These are phyloP conservation scores for Rutilus rutilus DNA, from an alignment of 2,113 vertebrate species.

Conservation along the genomic window DNA sequence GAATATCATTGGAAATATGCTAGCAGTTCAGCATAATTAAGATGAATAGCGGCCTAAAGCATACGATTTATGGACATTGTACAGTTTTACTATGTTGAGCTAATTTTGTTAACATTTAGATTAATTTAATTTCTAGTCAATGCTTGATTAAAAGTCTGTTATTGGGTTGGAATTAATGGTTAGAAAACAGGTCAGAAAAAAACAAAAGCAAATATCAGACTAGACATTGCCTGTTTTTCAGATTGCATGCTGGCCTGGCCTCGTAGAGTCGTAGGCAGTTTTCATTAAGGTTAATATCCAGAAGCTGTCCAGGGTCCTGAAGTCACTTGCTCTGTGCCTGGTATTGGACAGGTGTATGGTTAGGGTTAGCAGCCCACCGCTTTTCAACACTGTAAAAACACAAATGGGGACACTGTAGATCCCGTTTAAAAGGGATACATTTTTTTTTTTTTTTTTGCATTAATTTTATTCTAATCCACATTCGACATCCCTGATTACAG, in stretches of 20 bases:
- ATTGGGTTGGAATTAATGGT: not conserved
- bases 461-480: not conserved
- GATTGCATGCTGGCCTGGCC: not conserved
- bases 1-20: not conserved
- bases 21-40: not conserved
- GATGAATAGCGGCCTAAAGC: not conserved
- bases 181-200: not conserved
- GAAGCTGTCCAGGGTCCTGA: slow-evolving; percentile 48
- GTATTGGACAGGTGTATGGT: not conserved
- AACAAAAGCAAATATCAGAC: not conserved
- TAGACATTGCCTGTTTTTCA: not conserved
- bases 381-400: not conserved
- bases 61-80: not conserved
- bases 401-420: not conserved
- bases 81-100: not conserved
- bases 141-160: not conserved
- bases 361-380: not conserved
- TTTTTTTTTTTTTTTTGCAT: not conserved
- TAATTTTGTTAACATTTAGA: not conserved
- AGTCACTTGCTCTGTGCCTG: not conserved
- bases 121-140: not conserved
- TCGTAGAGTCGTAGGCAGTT: no score
- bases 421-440: not conserved
- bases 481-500: not conserved
- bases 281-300: not conserved